Evolutionary conservation across 2,113 vertebrate genomes (phyloP).

Genomic region (Prionailurus viverrinus): DNA sequence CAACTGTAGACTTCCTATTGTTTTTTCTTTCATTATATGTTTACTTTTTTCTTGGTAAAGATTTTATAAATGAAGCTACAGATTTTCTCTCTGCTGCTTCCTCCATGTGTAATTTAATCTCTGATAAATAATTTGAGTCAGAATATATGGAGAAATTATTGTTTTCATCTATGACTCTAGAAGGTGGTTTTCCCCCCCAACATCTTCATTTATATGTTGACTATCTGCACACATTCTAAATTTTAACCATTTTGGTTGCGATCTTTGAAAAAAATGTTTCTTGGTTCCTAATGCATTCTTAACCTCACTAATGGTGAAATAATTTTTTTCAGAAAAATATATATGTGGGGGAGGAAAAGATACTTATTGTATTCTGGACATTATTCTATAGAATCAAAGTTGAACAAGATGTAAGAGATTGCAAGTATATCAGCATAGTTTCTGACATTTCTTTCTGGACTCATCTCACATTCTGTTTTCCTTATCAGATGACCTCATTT

Average conservation of each 20-base stretch:
- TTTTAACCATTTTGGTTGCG: slow-evolving; percentile 33
- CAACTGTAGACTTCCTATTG: neutral
- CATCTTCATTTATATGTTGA: slow-evolving; percentile 6
- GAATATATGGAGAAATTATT: neutral
- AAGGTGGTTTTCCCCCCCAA: neutral
- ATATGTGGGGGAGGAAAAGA: neutral
- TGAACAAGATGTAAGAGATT: slow-evolving; percentile 45
- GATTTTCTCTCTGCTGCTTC: slow-evolving; percentile 1
- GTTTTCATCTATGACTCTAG: neutral
- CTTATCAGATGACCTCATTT: slow-evolving; percentile 39
- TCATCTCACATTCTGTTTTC: slow-evolving; percentile 13
- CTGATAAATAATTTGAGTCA: slow-evolving; percentile 32
- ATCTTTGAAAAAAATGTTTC: slow-evolving; percentile 32
- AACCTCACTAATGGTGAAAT: slow-evolving; percentile 15
- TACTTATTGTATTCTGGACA: neutral
- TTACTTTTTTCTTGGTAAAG: slow-evolving; percentile 15
- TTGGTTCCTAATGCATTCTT: neutral
- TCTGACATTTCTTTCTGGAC: slow-evolving; percentile 3
- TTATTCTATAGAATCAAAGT: neutral
- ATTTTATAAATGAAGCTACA: slow-evolving; percentile 28
- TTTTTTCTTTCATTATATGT: slow-evolving; percentile 30
- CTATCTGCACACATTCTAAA: slow-evolving; percentile 3
- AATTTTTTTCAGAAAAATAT: slow-evolving; percentile 47
- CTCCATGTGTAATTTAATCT: slow-evolving; percentile 4
- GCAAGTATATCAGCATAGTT: neutral